A percentile compares a stretch with the other conserved stretches of the same genome.
phyloP scores from a whole-genome alignment of 1,140 invertebrate species.

The Teleogryllus occipitalis region DNA sequence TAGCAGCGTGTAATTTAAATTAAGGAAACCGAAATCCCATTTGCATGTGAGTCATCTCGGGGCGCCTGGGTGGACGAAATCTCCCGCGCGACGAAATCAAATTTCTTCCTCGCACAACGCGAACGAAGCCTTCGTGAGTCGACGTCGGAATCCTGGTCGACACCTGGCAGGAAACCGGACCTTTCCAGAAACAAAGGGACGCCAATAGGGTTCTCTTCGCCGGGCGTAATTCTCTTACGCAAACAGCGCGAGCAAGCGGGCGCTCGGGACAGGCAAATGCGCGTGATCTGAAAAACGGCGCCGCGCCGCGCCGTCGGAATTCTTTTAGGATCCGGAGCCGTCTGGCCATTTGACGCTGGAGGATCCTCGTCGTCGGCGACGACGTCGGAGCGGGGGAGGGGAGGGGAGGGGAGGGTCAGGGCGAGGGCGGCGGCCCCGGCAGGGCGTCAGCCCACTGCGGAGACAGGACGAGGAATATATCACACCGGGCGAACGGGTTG shows the following conservation, averaged over 20 bases:
- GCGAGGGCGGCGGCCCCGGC: neutral
- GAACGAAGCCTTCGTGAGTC: neutral
- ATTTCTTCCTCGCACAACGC: neutral
- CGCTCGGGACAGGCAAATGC: neutral
- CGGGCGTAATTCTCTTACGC: neutral
- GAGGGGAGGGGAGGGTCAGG: neutral
- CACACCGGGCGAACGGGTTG: slow-evolving; percentile 19
- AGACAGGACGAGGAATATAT: slow-evolving; percentile 19
- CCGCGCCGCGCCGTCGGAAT: neutral
- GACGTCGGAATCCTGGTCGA: neutral
- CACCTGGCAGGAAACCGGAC: neutral
- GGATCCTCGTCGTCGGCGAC: too few relatives aligned
- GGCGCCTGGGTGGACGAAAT: neutral
- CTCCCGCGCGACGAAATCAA: neutral
- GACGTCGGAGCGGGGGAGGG: too few relatives aligned
- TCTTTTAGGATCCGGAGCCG: neutral
- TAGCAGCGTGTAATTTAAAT: neutral
- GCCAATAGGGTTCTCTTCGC: neutral
- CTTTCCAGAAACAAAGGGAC: neutral
- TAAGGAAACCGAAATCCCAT: neutral
- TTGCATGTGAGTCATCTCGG: neutral
- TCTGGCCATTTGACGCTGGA: neutral
- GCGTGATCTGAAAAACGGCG: neutral
- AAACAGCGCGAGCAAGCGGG: neutral
- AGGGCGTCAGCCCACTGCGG: neutral